Conservation (phyloP, 2,888 invertebrate species). For the Amphipoea lucens region DNA sequence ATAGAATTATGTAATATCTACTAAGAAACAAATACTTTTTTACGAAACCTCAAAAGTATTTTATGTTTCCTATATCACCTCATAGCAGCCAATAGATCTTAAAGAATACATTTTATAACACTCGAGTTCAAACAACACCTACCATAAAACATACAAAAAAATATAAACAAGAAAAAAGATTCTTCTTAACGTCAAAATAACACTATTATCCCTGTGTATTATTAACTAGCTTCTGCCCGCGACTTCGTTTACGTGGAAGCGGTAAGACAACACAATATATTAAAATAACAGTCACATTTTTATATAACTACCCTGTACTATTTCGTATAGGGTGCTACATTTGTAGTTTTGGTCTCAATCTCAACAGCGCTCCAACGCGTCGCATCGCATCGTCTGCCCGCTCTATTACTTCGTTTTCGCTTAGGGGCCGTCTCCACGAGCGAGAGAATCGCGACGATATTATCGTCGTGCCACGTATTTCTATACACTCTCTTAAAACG, state of each 20-base stretch:
- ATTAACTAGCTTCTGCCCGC: neutral
- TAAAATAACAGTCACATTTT: neutral
- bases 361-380: neutral
- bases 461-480: too few relatives aligned
- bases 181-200: constrained; percentile 18
- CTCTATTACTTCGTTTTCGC: too few relatives aligned
- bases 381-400: too few relatives aligned
- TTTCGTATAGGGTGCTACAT: neutral
- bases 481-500: too few relatives aligned
- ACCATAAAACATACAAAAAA: constrained; percentile 17
- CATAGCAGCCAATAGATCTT: constrained; percentile 24
- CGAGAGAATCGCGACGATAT: too few relatives aligned
- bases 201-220: constrained; percentile 1
- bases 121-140: constrained; percentile 18
- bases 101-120: constrained; percentile 38
- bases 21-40: constrained; percentile 11
- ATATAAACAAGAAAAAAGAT: constrained; percentile 9
- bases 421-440: too few relatives aligned
- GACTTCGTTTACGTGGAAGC: neutral
- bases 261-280: neutral
- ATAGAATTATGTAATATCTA: neutral
- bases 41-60: constrained; percentile 25
- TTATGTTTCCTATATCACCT: constrained; percentile 44
- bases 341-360: neutral
- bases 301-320: neutral